A percentile compares a stretch with the other conserved stretches of the same genome.
Conservation (phyloP, 2,888 invertebrate species). For the Ophonus ardosiacus region DNA sequence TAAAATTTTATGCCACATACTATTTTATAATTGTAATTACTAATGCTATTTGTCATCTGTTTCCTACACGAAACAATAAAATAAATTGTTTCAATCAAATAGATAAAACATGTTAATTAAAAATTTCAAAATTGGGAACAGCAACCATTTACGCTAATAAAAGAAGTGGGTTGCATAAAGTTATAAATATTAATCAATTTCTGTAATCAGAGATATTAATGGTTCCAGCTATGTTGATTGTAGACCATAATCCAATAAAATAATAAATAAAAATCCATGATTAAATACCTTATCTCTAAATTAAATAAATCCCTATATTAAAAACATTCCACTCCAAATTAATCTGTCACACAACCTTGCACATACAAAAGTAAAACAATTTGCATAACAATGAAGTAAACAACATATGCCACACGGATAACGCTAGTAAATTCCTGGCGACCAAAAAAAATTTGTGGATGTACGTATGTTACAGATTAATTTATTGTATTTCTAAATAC, state of each 20-base stretch:
- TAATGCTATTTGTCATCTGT: background rate
- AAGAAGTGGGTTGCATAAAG: constrained; percentile 2
- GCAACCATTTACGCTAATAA: constrained; percentile 16
- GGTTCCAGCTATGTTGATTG: too few relatives aligned
- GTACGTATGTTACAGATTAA: too few relatives aligned
- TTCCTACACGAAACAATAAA: background rate
- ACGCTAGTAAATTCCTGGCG: background rate
- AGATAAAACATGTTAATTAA: background rate
- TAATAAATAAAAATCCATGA: background rate
- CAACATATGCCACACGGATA: constrained; percentile 26
- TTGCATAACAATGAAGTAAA: constrained; percentile 2
- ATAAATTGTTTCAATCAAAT: background rate
- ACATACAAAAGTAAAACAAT: background rate
- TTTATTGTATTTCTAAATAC: too few relatives aligned
- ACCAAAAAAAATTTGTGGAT: too few relatives aligned
- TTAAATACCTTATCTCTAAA: constrained; percentile 16
- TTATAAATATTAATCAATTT: too few relatives aligned
- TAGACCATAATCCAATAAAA: background rate
- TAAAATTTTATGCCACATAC: too few relatives aligned
- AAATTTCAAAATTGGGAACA: background rate
- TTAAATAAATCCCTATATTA: background rate
- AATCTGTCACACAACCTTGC: constrained; percentile 11
- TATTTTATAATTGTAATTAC: background rate
- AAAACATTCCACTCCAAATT: constrained; percentile 15
- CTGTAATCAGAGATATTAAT: too few relatives aligned